Percentiles rank a stretch among this genome's conserved stretches.
These are phyloP conservation scores for Meiosimyza platycephala DNA, from an alignment of 2,888 invertebrate genomes.

Conservation along the genomic window DNA sequence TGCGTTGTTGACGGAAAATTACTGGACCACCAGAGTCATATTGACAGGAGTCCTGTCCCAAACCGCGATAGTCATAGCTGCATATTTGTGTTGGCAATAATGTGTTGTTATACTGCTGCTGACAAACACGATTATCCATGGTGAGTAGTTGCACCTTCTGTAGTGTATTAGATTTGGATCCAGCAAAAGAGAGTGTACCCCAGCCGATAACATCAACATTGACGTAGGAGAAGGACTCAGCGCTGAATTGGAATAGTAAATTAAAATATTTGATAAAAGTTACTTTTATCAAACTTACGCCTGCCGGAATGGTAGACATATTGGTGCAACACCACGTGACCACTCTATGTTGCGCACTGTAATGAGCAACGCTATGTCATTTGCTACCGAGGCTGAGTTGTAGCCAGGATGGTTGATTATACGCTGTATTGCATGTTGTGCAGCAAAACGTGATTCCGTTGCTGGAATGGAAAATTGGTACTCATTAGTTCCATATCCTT, in stretches of 20 bases:
- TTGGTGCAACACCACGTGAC: constrained; percentile 71
- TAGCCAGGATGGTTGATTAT: constrained; percentile 59
- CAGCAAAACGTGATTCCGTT: constrained; percentile 55
- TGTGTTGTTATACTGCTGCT: constrained; percentile 46
- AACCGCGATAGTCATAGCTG: constrained; percentile 54
- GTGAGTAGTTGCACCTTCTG: constrained; percentile 68
- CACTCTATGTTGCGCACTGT: constrained; percentile 67
- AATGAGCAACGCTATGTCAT: constrained; percentile 71
- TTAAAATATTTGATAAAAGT: background rate
- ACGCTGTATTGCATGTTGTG: constrained; percentile 61
- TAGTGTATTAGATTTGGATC: constrained; percentile 67
- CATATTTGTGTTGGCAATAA: constrained; percentile 52
- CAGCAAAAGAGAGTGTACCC: constrained; percentile 70
- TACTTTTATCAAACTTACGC: constrained; percentile 42
- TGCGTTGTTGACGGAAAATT: constrained; percentile 63
- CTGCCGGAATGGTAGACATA: constrained; percentile 71
- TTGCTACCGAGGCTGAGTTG: constrained; percentile 43
- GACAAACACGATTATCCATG: constrained; percentile 52
- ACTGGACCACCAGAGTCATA: constrained; percentile 71
- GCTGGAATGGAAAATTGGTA: constrained; percentile 39
- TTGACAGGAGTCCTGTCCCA: constrained; percentile 69
- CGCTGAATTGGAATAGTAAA: constrained; percentile 36
- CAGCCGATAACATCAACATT: constrained; percentile 66
- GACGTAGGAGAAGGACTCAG: constrained; percentile 48
- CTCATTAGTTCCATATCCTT: background rate